Evolutionary conservation across 2,797 vertebrate genomes (phyloP).

Genomic region (Synaphobranchus kaupii): DNA sequence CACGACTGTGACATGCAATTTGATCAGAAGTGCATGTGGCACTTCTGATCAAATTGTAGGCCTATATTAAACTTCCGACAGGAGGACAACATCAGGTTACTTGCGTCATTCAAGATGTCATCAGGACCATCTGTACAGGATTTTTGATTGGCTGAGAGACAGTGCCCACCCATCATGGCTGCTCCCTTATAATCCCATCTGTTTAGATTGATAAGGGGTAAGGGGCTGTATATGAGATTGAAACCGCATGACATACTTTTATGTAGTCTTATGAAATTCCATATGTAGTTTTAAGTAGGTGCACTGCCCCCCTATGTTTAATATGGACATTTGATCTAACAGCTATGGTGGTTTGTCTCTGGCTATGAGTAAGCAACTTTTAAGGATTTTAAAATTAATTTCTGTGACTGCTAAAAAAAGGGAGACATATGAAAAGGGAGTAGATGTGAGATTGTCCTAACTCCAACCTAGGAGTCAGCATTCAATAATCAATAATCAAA

Average conservation of each 20-base stretch:
- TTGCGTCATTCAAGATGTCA: conserved; percentile 4
- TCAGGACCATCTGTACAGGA: background rate
- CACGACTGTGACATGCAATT: background rate
- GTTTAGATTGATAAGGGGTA: background rate
- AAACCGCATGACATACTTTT: background rate
- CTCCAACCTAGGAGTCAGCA: background rate
- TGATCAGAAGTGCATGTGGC: no score
- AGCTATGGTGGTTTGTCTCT: background rate
- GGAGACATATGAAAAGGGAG: background rate
- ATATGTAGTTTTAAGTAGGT: background rate
- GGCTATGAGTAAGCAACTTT: background rate
- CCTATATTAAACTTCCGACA: background rate
- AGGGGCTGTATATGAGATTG: background rate
- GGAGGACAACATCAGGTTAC: background rate
- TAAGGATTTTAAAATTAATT: background rate
- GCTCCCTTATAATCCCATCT: background rate
- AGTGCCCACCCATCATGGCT: background rate
- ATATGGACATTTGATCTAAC: background rate
- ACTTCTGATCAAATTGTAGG: background rate
- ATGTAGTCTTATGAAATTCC: background rate
- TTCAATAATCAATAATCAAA: background rate
- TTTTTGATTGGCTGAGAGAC: background rate
- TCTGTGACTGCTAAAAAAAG: background rate
- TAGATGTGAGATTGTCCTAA: background rate
- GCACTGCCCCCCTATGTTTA: background rate